Evolutionary conservation across 92 coral and sea anemone species (phyloP), one percentile per base, ranked within the genome.

Genomic region (Muricea muricata): DNA sequence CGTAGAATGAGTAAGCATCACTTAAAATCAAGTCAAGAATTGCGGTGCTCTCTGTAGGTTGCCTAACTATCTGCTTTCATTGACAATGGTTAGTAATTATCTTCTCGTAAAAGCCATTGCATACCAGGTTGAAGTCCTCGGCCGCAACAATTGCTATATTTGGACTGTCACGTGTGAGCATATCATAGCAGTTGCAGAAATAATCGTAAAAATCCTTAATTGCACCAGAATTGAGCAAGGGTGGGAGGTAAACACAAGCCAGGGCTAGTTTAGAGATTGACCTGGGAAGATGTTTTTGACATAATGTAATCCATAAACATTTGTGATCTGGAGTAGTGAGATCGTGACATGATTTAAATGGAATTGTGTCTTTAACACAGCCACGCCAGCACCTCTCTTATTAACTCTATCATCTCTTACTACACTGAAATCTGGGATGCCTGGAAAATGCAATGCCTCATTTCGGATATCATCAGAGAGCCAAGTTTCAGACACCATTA

Each of bases 381-480:
- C 73, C 29, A 65, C 73, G 9, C 40, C 73, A 6, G 6, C 73
- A 35, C 73, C 40, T 65, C 73, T 65, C 14, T n/a, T 18, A 4
- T 31, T 7, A 28, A 28, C 40, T 31, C 73, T 65, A 14, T 65
- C 73, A 24, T 65, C 31, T 41, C 39, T 65, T 5, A 26, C 7
- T 65, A 65, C 40, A 65, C 23, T 65, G n/a, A 65, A 25, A 30
- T 24, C 18, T 31, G 40, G 73, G 10, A 65, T 30, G 40, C 40
- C 35, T 17, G 73, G 73, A 65, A 31, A 35, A 15, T 65, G 73
- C 40, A 65, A 18, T 6, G 71, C 71, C 25, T 63, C 71, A 17
- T 63, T 33, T 26, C 32, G 71, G 32, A 63, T 31, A 4, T 65
- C 40, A 26, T 31, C 23, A 17, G 73, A 65, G 11, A 65, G 29